Base-by-base conservation (phyloP, 2,113 vertebrate species). In the Lophotis ruficrista region DNA sequence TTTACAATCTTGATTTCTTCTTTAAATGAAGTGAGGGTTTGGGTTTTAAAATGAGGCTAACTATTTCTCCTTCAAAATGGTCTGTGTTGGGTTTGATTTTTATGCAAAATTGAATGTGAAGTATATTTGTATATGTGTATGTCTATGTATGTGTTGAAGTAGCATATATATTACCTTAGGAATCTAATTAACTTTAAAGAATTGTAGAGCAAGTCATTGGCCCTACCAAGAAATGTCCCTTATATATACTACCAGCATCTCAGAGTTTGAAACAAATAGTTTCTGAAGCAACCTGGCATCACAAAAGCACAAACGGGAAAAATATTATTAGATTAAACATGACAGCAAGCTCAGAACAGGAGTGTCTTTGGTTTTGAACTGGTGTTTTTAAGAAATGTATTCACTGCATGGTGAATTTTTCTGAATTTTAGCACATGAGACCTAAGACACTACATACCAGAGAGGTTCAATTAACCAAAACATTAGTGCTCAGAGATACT, bases 391-490 rank as follows among this genome's bases (percentile, higher is more conserved):
- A 86, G 47, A 45, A 90, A 89, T 62, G 4, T 79, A 77, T 93
- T 87, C 72, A 81, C 9, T 20, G 16, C 33, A 35, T 30, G 31
- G 61, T 89, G 62, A 91, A 65, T 89, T 79, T 70, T 80, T 77
- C 68, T 73, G 50, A 94, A 92, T 94, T 94, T 77, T 73, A 79
- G 47, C 60, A 65, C 16, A 22, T 22, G 53, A 93, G 35, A 85
- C 85, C 28, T 90, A 53, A 62, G 87, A 58, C 72, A 88, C 35
- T 51, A 47, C 25, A 27, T 94, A 80, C 94, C 56, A 89, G 83
- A 85, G 58, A 91, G 35, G 7, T 94, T 96, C 85, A 92, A 88
- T 92, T 97, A 97, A 70, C 58, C 50, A 93, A 87, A 97, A 93
- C 37, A 89, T 95, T 87, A 91, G 41, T 77, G 47, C 45, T 91